Percentiles rank a stretch among this genome's conserved stretches.
Conservation (phyloP, 2,113 vertebrate species). For the Cottus gobio region DNA sequence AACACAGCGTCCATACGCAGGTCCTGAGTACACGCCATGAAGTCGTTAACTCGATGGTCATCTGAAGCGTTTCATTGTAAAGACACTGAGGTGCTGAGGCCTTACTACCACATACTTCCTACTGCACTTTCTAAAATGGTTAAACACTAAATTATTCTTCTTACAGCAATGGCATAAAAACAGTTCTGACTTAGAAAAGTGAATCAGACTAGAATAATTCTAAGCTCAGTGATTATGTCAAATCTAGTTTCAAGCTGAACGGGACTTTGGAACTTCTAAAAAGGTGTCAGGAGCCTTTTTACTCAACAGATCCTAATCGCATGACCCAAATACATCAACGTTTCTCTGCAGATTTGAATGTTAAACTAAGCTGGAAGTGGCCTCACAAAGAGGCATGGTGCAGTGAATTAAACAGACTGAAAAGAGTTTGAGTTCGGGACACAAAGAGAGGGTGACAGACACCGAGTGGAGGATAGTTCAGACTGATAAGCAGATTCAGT, state of each 20-base stretch:
- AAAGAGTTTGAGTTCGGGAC: not conserved
- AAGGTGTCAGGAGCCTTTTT: constrained; percentile 40
- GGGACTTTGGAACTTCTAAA: constrained; percentile 24
- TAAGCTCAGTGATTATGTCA: constrained; percentile 22
- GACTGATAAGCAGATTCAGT: not conserved
- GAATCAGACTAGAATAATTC: constrained; percentile 2
- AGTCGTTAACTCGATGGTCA: not conserved
- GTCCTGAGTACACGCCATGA: not conserved
- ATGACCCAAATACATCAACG: constrained; percentile 47
- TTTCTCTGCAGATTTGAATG: constrained; percentile 43
- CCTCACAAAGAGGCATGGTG: not conserved
- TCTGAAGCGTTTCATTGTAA: not conserved
- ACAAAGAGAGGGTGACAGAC: constrained; percentile 10
- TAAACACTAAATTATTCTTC: not conserved
- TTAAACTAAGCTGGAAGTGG: constrained; percentile 55
- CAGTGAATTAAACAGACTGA: not conserved
- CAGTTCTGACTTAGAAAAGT: not conserved
- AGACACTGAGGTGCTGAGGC: constrained; percentile 3
- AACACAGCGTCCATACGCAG: not conserved
- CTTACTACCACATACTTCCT: too few relatives aligned
- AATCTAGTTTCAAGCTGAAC: constrained; percentile 2
- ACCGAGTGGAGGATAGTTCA: not conserved
- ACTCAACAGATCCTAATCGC: constrained; percentile 43
- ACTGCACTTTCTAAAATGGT: not conserved
- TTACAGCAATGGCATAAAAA: not conserved